phyloP scores from a whole-genome alignment of 1,140 invertebrate species.

The Diorhabda elongata region DNA sequence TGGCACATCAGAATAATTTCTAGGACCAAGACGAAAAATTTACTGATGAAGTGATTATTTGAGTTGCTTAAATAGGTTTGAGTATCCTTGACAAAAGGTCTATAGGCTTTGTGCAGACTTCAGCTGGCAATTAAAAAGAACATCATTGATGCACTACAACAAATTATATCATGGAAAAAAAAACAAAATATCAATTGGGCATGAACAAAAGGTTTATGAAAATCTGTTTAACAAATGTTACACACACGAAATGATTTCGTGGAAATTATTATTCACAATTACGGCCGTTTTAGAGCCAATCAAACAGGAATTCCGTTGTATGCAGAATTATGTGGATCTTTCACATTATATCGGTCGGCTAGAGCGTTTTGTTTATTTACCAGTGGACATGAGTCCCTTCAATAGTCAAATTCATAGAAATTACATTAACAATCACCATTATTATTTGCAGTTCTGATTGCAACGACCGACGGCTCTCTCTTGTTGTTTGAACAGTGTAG shows the following conservation, averaged over 20 bases:
- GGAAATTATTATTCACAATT: conserved; percentile 16
- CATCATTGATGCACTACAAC: too few species aligned
- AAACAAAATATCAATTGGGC: not conserved
- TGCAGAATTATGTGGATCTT: conserved; percentile 39
- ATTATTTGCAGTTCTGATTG: conserved; percentile 45
- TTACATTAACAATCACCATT: conserved; percentile 47
- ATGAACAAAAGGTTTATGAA: not conserved
- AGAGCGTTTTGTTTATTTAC: conserved; percentile 34
- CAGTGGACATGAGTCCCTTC: conserved; percentile 33
- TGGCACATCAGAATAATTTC: too few species aligned
- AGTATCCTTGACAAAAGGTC: too few species aligned
- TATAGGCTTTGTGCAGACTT: too few species aligned
- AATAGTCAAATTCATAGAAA: conserved; percentile 46
- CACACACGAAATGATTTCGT: conserved; percentile 7
- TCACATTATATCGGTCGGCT: conserved; percentile 41
- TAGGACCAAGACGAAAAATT: too few species aligned
- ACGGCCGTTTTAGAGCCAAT: conserved; percentile 27
- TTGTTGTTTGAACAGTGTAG: conserved; percentile 19
- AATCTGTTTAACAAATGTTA: not conserved
- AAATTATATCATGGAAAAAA: not conserved
- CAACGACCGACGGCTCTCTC: conserved; percentile 11
- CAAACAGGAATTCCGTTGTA: conserved; percentile 40
- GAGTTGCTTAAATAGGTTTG: too few species aligned
- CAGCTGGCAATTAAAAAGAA: too few species aligned
- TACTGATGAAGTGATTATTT: too few species aligned